phyloP scores from a whole-genome alignment of 2,113 vertebrate genomes.

The Gallinago media region DNA sequence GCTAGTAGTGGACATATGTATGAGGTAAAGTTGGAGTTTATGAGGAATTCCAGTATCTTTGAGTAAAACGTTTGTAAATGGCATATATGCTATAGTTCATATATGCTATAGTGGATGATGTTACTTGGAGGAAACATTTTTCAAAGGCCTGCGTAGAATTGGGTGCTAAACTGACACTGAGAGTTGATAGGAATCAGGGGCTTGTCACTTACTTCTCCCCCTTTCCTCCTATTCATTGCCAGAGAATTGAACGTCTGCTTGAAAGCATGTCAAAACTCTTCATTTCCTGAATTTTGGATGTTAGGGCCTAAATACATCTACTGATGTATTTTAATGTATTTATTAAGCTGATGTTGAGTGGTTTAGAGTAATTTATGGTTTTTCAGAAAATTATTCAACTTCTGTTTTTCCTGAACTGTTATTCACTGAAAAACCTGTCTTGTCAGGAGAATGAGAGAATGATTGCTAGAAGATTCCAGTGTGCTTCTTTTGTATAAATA shows the following conservation, averaged over 20 bases:
- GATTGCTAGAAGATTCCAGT: background rate
- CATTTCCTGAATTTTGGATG: background rate
- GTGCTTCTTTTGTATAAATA: background rate
- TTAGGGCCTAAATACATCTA: background rate
- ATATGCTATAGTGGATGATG: background rate
- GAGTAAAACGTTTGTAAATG: background rate
- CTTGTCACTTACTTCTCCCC: background rate
- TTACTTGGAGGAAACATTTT: background rate
- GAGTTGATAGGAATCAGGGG: background rate
- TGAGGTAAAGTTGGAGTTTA: background rate
- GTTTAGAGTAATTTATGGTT: background rate
- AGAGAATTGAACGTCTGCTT: background rate
- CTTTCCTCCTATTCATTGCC: background rate
- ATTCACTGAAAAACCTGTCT: background rate
- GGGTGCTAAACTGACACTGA: background rate
- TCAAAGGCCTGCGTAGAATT: background rate
- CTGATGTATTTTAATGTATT: background rate
- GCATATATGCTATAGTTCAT: background rate
- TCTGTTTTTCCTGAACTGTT: background rate
- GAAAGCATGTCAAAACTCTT: background rate
- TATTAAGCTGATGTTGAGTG: background rate
- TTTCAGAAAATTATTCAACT: background rate
- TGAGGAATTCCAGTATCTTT: background rate
- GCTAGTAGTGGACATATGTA: accelerated
- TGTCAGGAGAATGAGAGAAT: background rate